Evolutionary conservation across 1,140 invertebrate species (phyloP), one percentile per base, ranked within the genome.

Genomic region (Notospermus geniculatus): DNA sequence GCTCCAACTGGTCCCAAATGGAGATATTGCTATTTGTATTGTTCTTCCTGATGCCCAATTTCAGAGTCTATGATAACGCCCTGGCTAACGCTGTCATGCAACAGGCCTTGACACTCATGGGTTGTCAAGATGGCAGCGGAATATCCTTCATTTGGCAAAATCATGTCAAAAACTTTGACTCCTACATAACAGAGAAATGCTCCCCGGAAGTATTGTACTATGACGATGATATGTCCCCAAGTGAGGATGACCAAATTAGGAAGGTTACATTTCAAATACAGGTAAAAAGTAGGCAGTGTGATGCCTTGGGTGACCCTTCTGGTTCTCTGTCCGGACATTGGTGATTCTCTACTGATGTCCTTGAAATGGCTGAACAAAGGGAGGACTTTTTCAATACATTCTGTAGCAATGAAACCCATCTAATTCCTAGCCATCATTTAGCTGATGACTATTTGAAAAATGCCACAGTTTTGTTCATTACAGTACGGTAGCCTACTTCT

Each of bases 11-110:
- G n/a, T 36, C 15, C 32, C 32, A 36, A 7, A 7, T 36, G 4
- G 32, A 36, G 32, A 4, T 15, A 36, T 7, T 36, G 32, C 32
- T 36, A 15, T 36, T 7, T 22, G 9, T 52, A 7, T n/a, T 9
- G 46, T 22, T 4, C 19, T 52, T 22, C n/a, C 23, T 32, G 5
- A 36, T 15, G 5, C 5, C 32, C 32, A 36, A 36, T 45, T 52
- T 23, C 66, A 77, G 75, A 67, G 73, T 78, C 5, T 75, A 80
- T 68, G 78, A 80, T 63, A 80, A 80, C 66, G 78, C 78, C 7
- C 68, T 72, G 32, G 75, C 77, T n/a, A 80, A 77, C 65, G 69
- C 78, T 13, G 65, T 77, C 1, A 80, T 80, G 78, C 78, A 80
- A 68, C 73, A 72, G 63, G 74, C 76, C 23, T 73, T 77, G 19